Percentiles rank a stretch among this genome's conserved stretches.
Conservation (phyloP, 2,113 vertebrate genomes). For the Canis aureus region DNA sequence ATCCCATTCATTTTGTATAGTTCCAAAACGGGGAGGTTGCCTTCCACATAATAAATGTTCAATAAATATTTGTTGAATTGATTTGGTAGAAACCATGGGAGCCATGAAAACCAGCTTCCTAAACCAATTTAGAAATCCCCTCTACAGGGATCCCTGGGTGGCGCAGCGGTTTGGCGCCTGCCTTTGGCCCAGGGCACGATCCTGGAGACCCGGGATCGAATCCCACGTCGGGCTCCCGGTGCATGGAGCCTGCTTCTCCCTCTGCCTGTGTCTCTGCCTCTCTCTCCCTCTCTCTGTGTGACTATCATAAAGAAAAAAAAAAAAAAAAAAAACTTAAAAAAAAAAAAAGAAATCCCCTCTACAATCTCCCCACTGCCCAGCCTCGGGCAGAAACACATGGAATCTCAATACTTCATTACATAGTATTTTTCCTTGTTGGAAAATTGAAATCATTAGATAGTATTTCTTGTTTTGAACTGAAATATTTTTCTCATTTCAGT, state of each 20-base stretch:
- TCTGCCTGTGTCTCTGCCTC: no score
- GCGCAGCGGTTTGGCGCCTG: no score
- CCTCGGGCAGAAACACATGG: neutral
- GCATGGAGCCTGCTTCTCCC: no score
- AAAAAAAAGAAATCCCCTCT: neutral
- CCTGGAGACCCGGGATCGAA: no score
- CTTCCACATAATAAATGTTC: neutral
- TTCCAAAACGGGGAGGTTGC: rapidly evolving
- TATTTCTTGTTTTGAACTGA: neutral
- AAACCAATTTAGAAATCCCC: neutral
- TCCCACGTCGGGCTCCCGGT: no score
- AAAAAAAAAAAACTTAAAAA: no score
- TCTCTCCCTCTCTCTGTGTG: no score
- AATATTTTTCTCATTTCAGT: neutral
- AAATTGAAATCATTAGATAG: neutral
- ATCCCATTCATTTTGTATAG: neutral
- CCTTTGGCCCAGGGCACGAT: no score
- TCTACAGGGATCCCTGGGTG: no score
- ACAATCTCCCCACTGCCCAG: neutral
- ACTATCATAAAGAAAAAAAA: no score
- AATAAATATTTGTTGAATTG: neutral
- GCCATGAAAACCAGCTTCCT: neutral
- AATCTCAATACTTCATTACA: neutral
- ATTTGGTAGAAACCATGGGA: neutral
- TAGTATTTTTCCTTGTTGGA: neutral